Evolutionary conservation across 2,113 vertebrate species (phyloP).

Genomic region (Oncorhynchus tshawytscha): DNA sequence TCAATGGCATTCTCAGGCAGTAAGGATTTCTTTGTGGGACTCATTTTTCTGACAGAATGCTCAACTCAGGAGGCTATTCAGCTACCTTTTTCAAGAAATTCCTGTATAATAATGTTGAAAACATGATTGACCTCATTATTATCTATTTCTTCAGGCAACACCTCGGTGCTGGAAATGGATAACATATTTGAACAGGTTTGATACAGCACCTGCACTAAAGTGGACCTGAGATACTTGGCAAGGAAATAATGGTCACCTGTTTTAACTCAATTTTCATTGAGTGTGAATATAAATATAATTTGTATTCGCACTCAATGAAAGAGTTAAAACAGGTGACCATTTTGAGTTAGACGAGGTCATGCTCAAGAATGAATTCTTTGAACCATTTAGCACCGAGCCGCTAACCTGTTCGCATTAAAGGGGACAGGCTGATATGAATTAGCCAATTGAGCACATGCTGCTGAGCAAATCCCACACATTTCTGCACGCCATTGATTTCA

Average conservation of each 20-base stretch:
- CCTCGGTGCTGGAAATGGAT: constrained; percentile 8
- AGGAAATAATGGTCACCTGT: too few relatives aligned
- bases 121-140: constrained; percentile 43
- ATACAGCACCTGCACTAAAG: background rate
- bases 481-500: constrained; percentile 62
- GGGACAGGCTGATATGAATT: constrained; percentile 46
- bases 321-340: background rate
- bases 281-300: too few relatives aligned
- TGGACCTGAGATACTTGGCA: too few relatives aligned
- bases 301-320: too few relatives aligned
- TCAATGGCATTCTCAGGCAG: constrained; percentile 55
- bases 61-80: constrained; percentile 39
- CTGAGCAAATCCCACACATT: constrained; percentile 60
- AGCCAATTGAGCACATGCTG: constrained; percentile 59
- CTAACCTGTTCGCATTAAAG: background rate
- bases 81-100: constrained; percentile 44
- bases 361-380: background rate
- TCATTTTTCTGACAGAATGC: constrained; percentile 62
- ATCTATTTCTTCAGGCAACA: constrained; percentile 38
- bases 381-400: constrained; percentile 42
- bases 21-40: constrained; percentile 38
- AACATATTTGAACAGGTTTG: background rate
- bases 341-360: background rate
- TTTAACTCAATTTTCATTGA: too few relatives aligned
- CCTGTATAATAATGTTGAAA: constrained; percentile 33